Evolutionary conservation across 2,113 vertebrate species (phyloP).

Genomic region (Numenius arquata): DNA sequence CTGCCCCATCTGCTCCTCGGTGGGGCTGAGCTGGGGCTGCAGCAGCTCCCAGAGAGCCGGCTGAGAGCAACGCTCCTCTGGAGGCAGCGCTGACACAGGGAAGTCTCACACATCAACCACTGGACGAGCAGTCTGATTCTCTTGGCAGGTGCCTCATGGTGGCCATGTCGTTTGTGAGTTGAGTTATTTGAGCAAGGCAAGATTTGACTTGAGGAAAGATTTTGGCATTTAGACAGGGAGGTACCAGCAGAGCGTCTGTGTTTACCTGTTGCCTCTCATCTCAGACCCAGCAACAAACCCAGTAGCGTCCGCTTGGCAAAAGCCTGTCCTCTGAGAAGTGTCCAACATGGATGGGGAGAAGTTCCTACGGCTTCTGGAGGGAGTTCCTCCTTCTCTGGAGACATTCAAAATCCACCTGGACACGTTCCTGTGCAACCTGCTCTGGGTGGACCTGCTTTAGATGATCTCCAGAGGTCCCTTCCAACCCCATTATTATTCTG

Average conservation of each 20-base stretch:
- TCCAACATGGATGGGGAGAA: rapidly evolving
- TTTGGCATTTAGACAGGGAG: background rate
- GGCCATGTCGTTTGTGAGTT: rapidly evolving
- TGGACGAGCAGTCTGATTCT: background rate
- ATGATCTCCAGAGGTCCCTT: too few species aligned
- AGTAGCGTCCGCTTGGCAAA: background rate
- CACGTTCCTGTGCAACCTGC: too few species aligned
- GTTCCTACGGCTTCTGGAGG: background rate
- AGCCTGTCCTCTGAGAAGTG: rapidly evolving
- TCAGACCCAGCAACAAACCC: background rate
- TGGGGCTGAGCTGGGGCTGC: background rate
- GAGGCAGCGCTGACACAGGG: rapidly evolving
- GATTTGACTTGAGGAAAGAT: background rate
- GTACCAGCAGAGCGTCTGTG: background rate
- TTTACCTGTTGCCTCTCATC: background rate
- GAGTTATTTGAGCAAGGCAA: background rate
- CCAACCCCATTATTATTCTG: too few species aligned
- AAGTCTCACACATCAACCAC: background rate
- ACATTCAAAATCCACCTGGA: too few species aligned
- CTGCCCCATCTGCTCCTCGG: background rate
- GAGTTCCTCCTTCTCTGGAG: too few species aligned
- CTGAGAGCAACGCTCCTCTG: too few species aligned
- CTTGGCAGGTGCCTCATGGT: background rate
- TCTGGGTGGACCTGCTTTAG: too few species aligned
- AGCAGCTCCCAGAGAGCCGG: background rate